Evolutionary conservation across 2,113 vertebrate genomes (phyloP).

Genomic region (Dissostichus mawsoni): DNA sequence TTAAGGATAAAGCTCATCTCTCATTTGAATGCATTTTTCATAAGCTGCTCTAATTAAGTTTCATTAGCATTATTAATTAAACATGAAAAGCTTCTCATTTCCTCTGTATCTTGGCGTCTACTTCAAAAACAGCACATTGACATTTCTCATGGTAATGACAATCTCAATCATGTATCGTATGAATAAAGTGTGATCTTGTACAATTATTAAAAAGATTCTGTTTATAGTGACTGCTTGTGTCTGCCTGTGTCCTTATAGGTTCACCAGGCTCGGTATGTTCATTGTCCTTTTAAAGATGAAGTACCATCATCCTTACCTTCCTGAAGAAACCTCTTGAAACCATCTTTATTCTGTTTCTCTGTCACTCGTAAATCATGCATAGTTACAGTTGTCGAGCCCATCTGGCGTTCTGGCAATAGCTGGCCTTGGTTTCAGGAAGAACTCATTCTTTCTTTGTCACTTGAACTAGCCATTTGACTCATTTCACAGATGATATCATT

Average conservation of each 20-base stretch:
- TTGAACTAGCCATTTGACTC: conserved; percentile 32
- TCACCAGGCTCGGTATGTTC: conserved; percentile 69
- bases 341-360: conserved; percentile 51
- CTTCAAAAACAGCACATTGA: conserved; percentile 72
- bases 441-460: conserved; percentile 11
- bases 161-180: conserved; percentile 34
- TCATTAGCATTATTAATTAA: conserved; percentile 89
- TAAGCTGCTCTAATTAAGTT: conserved; percentile 86
- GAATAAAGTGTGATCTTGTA: conserved; percentile 4
- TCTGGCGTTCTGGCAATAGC: conserved; percentile 47
- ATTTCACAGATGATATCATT: conserved; percentile 26
- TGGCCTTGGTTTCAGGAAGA: conserved; percentile 30
- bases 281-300: conserved; percentile 56
- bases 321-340: conserved; percentile 64
- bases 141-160: conserved; percentile 61
- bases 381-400: conserved; percentile 53
- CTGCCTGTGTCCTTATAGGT: conserved; percentile 50
- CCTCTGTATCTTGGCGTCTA: conserved; percentile 77
- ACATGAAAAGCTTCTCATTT: conserved; percentile 85
- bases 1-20: conserved; percentile 88
- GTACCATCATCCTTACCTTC: conserved; percentile 57
- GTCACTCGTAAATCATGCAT: conserved; percentile 46
- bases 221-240: conserved; percentile 1
- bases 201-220: background rate
- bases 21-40: conserved; percentile 89